These are phyloP conservation scores for Pipistrellus nathusii DNA, from an alignment of 2,797 vertebrate genomes.

Conservation along the genomic window DNA sequence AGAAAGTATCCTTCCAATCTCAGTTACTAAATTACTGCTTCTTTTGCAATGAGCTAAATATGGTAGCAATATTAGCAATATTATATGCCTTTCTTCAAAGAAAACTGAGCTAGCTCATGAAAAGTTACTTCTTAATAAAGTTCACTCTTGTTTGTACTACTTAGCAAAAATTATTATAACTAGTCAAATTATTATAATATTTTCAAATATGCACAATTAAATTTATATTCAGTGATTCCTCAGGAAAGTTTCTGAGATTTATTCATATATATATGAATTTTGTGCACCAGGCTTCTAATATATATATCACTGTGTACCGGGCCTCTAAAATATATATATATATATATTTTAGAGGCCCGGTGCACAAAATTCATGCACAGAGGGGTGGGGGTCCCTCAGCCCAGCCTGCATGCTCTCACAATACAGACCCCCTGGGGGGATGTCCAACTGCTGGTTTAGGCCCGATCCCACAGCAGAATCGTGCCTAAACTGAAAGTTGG, in stretches of 20 bases:
- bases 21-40: neutral
- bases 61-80: neutral
- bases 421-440: too few species aligned
- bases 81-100: constrained; percentile 44
- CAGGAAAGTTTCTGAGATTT: constrained; percentile 12
- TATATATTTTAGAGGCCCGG: too few species aligned
- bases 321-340: too few species aligned
- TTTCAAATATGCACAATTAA: constrained; percentile 50
- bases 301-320: too few species aligned
- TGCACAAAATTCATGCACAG: too few species aligned
- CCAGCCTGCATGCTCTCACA: too few species aligned
- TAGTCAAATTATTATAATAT: constrained; percentile 10
- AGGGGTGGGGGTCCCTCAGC: too few species aligned
- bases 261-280: neutral
- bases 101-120: constrained; percentile 33
- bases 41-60: constrained; percentile 16
- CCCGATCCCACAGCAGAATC: too few species aligned
- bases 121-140: constrained; percentile 50
- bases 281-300: too few species aligned
- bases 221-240: constrained; percentile 16
- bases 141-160: constrained; percentile 1
- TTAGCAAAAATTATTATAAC: constrained; percentile 50
- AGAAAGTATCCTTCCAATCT: constrained; percentile 34
- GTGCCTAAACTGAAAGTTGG: too few species aligned
- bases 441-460: too few species aligned